phyloP scores from a whole-genome alignment of 2,113 vertebrate genomes.

The Pimephales promelas region DNA sequence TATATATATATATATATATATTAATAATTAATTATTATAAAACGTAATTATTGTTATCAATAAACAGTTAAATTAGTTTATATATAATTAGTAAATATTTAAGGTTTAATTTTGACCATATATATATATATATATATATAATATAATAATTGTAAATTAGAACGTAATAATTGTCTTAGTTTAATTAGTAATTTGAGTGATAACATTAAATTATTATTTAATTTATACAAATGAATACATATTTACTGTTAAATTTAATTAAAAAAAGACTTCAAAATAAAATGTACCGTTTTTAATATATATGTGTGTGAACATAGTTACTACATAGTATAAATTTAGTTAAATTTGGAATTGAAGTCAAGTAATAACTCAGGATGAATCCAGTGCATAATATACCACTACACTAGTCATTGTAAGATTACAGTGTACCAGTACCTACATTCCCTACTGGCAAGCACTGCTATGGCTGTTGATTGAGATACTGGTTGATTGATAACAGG shows the following conservation, averaged over 20 bases:
- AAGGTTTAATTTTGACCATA: background rate
- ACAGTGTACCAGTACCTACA: background rate
- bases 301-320: no score
- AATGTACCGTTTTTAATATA: no score
- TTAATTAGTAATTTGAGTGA: background rate
- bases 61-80: background rate
- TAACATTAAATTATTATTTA: background rate
- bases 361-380: no score
- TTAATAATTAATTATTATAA: background rate
- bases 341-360: no score
- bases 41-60: background rate
- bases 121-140: no score
- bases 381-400: background rate
- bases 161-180: background rate
- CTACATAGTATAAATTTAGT: no score
- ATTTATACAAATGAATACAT: no score
- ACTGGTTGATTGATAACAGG: background rate
- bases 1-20: no score
- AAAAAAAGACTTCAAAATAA: no score
- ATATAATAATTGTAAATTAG: no score
- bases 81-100: background rate
- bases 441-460: background rate
- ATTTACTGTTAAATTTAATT: no score
- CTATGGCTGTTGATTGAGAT: background rate
- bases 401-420: background rate